Base-by-base conservation (phyloP, 2,113 vertebrate species). In the Thunnus thynnus region DNA sequence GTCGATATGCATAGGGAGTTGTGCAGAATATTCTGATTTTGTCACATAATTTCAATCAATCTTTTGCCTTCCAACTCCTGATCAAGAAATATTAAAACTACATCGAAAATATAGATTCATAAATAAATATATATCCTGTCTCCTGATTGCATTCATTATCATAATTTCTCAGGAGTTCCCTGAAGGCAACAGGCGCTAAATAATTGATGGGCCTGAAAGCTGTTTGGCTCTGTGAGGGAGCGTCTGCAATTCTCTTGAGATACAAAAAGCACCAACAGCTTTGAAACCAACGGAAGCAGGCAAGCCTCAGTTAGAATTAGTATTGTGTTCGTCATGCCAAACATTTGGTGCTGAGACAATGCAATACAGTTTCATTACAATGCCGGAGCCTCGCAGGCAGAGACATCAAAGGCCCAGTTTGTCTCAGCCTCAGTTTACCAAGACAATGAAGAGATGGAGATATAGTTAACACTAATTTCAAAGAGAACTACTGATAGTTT, bases 161-260 rank as follows among this genome's bases (percentile, higher is more conserved):
- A 71, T 85, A 79, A 86, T 88, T 86, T 87, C 67, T 84, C 70
- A 44, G 57, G 70, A 63, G 77, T 76, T 90, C 86, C 86, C 91
- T 64, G 25, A 76, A 81, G 88, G 89, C 78, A 86, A 76, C 78
- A 73, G 80, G 64, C 27, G 7, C 56, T 88, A 73, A 86, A 94
- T 92, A 86, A 94, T 93, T 91, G 88, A 94, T 92, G 83, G 71
- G 64, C 84, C 80, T 90, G 84, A 92, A 82, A 89, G 83, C 88
- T 67, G 85, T 75, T 89, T 84, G 87, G 80, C 72, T 83, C 58
- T 62, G 36, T 65, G 64, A 84, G 76, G 69, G 80, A 86, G 72
- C 57, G 48, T 57, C 20, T 27, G 82, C 61, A 44, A 73, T 73
- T 67, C 85, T 72, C 61, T 16, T 16, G 47, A 57, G 84, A 86